Percentiles rank a stretch among this genome's conserved stretches.
phyloP scores from a whole-genome alignment of 2,888 invertebrate species.

The Hartigia nigra region DNA sequence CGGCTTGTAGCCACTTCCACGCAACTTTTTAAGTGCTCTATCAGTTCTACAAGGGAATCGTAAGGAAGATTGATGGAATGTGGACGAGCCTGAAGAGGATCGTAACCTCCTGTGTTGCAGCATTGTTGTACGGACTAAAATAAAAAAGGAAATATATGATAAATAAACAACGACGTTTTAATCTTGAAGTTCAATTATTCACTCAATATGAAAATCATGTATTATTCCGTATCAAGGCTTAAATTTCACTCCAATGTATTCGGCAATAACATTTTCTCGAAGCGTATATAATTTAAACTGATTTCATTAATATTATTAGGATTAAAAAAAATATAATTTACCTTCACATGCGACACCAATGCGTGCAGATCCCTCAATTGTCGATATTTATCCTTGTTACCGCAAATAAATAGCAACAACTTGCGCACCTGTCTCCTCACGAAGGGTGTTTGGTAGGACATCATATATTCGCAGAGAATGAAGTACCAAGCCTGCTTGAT shows the following conservation, averaged over 20 bases:
- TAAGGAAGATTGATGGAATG: constrained; percentile 77
- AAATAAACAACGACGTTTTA: neutral
- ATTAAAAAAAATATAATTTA: constrained; percentile 44
- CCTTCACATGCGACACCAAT: constrained; percentile 87
- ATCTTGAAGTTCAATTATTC: neutral
- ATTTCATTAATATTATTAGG: constrained; percentile 9
- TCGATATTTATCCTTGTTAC: constrained; percentile 95
- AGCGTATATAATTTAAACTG: neutral
- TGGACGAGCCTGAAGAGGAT: constrained; percentile 64
- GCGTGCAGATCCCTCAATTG: constrained; percentile 94
- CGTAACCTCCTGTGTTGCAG: constrained; percentile 70
- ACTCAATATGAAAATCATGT: neutral
- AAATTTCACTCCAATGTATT: no score
- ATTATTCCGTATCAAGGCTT: no score
- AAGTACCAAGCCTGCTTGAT: constrained; percentile 76
- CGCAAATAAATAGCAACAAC: constrained; percentile 90
- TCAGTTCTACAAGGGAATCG: constrained; percentile 91
- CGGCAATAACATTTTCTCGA: no score
- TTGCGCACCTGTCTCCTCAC: constrained; percentile 92
- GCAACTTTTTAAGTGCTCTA: constrained; percentile 94
- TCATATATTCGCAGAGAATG: constrained; percentile 92
- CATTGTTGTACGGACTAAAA: constrained; percentile 68
- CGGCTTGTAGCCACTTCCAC: constrained; percentile 92
- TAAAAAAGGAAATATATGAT: constrained; percentile 17
- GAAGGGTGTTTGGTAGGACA: constrained; percentile 92